These are phyloP conservation scores for Halesus radiatus DNA, from an alignment of 1,140 invertebrate species.

Conservation along the genomic window DNA sequence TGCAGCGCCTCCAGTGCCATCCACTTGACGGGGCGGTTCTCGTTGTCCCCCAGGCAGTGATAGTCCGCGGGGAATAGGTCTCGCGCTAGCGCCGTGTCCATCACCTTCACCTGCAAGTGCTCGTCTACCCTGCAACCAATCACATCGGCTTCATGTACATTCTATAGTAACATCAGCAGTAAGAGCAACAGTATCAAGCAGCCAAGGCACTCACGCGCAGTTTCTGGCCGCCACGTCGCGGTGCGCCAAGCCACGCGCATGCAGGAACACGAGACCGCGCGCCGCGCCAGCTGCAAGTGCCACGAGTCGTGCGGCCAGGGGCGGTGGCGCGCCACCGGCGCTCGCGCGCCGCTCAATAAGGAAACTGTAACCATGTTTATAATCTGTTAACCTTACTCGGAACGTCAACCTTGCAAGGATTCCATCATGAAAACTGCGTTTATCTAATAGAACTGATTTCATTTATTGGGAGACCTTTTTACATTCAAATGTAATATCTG, in stretches of 20 bases:
- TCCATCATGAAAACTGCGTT: no score
- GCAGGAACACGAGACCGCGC: conserved; percentile 89
- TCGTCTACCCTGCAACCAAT: conserved; percentile 78
- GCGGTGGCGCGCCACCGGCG: conserved; percentile 55
- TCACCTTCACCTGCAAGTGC: conserved; percentile 87
- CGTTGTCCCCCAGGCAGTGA: conserved; percentile 94
- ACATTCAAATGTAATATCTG: no score
- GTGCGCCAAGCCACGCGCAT: conserved; percentile 89
- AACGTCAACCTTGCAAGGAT: no score
- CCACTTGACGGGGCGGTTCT: conserved; percentile 96
- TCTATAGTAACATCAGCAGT: not conserved
- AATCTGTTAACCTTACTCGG: no score
- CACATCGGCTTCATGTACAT: no score
- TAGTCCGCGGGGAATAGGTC: conserved; percentile 97
- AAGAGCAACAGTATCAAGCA: not conserved
- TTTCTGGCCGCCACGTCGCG: conserved; percentile 93
- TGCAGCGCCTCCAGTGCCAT: conserved; percentile 91
- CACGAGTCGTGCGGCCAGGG: conserved; percentile 87
- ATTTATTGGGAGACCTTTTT: no score
- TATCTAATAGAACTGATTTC: no score
- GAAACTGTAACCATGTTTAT: conserved; percentile 22
- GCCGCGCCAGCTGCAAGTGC: conserved; percentile 91
- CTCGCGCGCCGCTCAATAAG: conserved; percentile 39
- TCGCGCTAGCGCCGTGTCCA: conserved; percentile 89
- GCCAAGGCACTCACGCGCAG: conserved; percentile 81